A percentile compares a stretch with the other conserved stretches of the same genome.
phyloP scores from a whole-genome alignment of 2,113 vertebrate species.

The Cyphomyrus discorhynchus region DNA sequence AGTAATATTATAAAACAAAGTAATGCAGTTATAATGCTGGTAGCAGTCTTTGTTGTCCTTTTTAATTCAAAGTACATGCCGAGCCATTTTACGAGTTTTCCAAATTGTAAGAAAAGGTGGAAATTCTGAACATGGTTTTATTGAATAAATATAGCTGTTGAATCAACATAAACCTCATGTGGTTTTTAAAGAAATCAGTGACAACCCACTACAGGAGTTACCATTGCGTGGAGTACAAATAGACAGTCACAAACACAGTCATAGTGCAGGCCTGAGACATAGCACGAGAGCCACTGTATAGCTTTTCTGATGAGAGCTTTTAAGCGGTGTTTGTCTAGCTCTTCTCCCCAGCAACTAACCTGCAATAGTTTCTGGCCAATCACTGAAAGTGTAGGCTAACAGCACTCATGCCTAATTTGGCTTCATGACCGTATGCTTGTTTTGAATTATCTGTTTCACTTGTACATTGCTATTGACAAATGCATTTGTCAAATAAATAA shows the following conservation, averaged over 20 bases:
- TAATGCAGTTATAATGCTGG: neutral
- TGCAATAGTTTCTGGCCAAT: neutral
- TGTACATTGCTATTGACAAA: neutral
- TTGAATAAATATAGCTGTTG: neutral
- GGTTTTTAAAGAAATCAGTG: neutral
- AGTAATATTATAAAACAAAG: neutral
- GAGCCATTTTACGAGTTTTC: neutral
- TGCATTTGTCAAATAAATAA: neutral
- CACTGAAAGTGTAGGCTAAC: neutral
- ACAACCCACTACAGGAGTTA: neutral
- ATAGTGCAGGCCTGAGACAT: neutral
- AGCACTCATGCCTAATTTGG: neutral
- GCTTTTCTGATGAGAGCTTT: neutral
- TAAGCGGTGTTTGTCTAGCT: neutral
- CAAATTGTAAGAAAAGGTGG: neutral
- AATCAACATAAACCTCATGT: neutral
- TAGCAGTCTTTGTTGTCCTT: neutral
- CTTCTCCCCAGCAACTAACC: neutral
- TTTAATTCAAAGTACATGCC: neutral
- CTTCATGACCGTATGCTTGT: neutral
- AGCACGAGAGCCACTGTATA: neutral
- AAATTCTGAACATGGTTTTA: neutral
- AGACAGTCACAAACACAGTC: neutral
- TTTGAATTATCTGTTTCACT: neutral
- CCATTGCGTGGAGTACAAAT: neutral